These are phyloP conservation scores for Dysidea cf. avara DNA, from an alignment of 37 sponge, comb jelly and placozoan species.

Conservation along the genomic window DNA sequence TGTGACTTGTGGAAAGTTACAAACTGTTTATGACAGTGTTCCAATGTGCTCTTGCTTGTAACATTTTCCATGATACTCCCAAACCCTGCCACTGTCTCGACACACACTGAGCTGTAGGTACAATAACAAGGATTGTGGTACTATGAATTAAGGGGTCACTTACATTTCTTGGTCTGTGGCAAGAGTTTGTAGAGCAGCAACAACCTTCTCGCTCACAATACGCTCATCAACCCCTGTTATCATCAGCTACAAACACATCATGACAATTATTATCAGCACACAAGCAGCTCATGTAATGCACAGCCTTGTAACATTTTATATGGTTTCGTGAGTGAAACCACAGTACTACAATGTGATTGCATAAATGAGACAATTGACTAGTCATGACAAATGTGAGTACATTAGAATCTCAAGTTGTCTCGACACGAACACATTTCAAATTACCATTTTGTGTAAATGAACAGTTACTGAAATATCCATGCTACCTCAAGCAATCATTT, in stretches of 20 bases:
- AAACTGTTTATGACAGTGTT: conserved; percentile 67
- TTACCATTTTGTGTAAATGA: no score
- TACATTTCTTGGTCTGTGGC: conserved; percentile 75
- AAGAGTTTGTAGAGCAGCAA: conserved; percentile 65
- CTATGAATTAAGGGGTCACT: background rate
- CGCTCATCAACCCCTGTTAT: conserved; percentile 50
- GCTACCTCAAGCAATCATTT: no score
- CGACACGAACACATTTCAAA: no score
- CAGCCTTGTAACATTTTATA: no score
- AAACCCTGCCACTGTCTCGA: conserved; percentile 61
- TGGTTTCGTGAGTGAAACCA: no score
- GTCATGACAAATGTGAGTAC: no score
- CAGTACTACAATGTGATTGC: no score
- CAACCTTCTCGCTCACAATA: conserved; percentile 39
- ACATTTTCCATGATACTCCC: conserved; percentile 68
- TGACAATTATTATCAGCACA: no score
- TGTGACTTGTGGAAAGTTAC: conserved; percentile 52
- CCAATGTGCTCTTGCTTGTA: conserved; percentile 46
- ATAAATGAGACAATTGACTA: no score
- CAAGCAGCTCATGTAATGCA: no score
- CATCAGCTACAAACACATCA: conserved; percentile 34
- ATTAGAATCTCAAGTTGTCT: no score
- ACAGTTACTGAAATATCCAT: no score
- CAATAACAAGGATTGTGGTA: background rate
- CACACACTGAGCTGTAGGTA: conserved; percentile 54